Base-by-base conservation (phyloP, 2,113 vertebrate species). In the Antidorcas marsupialis region DNA sequence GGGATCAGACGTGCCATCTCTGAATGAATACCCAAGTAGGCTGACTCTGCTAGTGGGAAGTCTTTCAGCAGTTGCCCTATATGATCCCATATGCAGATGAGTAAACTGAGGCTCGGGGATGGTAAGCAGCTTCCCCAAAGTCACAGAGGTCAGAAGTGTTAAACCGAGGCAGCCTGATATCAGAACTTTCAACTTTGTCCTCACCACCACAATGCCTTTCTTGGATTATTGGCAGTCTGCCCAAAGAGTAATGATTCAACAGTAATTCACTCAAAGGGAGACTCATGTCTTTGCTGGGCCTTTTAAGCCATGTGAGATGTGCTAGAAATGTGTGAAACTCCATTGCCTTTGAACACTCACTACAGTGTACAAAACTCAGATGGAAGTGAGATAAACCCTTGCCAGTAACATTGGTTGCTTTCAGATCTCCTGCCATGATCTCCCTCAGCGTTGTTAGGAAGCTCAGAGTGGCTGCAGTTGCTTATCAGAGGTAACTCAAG, bases 281-380 rank as follows among this genome's bases (percentile, higher is more conserved):
- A 50, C 27, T 33, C 16, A 6, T 28, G 78, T 59, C 36, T 79
- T 85, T 89, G 39, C 50, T 84, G 55, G 55, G 36, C 55, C 89
- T 92, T 57, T 57, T 50, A 81, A 93, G 2, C 39, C 50, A 59
- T 6, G 1, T 95, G 86, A 45, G 28, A 81, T 60, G 81, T 67
- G 50, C 90, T 86, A 19, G 57, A 81, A 93, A 93, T 92, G 30
- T 71, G 71, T 95, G 60, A 93, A 93, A 87, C 52, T 89, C 43
- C 14, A 36, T 89, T 95, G 62, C 86, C 87, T 82, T 90, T 71
- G 81, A 95, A 91, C 50, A 33, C 27, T 91, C 60, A 23, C 43
- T 28, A 47, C 86, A 87, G 39, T 91, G 39, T 47, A 21, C 45
- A 91, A 87, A 93, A n/a, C 33, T 47, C 55, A 91, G 36, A 88